A percentile compares a stretch with the other conserved stretches of the same genome.
phyloP scores from a whole-genome alignment of 2,888 invertebrate species.

The Microplitis manilae region DNA sequence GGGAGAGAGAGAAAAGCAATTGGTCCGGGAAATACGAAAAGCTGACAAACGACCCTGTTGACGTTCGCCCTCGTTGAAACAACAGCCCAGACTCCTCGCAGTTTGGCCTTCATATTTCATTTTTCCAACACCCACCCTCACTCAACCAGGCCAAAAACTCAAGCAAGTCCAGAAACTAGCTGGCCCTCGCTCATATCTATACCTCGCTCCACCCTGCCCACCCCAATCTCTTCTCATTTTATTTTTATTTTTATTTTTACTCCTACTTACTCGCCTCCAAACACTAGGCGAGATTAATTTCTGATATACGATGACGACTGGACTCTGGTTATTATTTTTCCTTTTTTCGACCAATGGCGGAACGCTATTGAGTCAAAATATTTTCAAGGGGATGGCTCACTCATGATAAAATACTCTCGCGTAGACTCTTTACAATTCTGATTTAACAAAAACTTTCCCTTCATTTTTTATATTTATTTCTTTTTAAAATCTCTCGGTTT shows the following conservation, averaged over 20 bases:
- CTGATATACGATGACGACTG: constrained; percentile 43
- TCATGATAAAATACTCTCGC: neutral
- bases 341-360: neutral
- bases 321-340: constrained; percentile 20
- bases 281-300: constrained; percentile 58
- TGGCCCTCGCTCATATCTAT: neutral
- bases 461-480: neutral
- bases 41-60: constrained; percentile 68
- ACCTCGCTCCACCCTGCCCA: constrained; percentile 3
- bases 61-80: constrained; percentile 65
- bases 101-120: constrained; percentile 62
- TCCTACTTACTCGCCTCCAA: constrained; percentile 28
- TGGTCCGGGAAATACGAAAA: constrained; percentile 55
- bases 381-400: neutral
- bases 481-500: neutral
- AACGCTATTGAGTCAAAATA: neutral
- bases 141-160: constrained; percentile 35
- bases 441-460: neutral
- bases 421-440: neutral
- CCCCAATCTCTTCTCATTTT: constrained; percentile 28
- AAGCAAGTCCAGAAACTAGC: constrained; percentile 2
- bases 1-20: constrained; percentile 48
- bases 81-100: constrained; percentile 57
- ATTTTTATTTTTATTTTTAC: constrained; percentile 22
- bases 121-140: constrained; percentile 59